Evolutionary conservation across 2,888 invertebrate species (phyloP), one percentile per base, ranked within the genome.

Genomic region (Selenia dentaria): DNA sequence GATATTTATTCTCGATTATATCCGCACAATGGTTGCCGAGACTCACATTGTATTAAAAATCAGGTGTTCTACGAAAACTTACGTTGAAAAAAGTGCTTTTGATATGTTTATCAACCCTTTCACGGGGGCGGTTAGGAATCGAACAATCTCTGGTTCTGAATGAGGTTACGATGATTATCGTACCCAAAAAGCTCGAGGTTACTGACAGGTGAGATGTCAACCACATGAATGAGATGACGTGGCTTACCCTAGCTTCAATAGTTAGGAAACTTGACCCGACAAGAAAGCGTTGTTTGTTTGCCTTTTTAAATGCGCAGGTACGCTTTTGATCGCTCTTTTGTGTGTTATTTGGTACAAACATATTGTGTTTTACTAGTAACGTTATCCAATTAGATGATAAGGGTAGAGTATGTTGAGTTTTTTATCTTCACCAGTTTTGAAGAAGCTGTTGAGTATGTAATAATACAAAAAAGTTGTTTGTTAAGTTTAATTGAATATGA

Each of bases 31-130:
- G 63, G 75, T 56, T 18, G 28, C 28, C 16, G 65, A 70, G 75
- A 73, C 72, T 78, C 70, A 77, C 64, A 73, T 80, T 77, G 75
- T 82, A 71, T 68, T 67, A 71, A 52, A 83, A 87, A 87, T 22
- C 88, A 89, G 87, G 90, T 89, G 84, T 79, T 67, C 64, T 27
- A 48, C 33, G 59, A 63, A 68, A 70, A 68, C 59, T 32, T 28
- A 20, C 11, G 16, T 54, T 57, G 32, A 56, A 72, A 79, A 74
- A 73, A 74, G 64, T 61, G 62, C 75, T 73, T 84, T 89, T 89
- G 88, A 89, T 87, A 88, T 88, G 83, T 89, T 89, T 89, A 89
- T 89, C 87, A 86, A 83, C 79, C 80, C 82, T 82, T 86, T 84
- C 26, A 70, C 64, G 80, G 78, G 84, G 87, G 83, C 75, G 78